Evolutionary conservation across 2,113 vertebrate genomes (phyloP), one percentile per base, ranked within the genome.

Genomic region (Eretmochelys imbricata): DNA sequence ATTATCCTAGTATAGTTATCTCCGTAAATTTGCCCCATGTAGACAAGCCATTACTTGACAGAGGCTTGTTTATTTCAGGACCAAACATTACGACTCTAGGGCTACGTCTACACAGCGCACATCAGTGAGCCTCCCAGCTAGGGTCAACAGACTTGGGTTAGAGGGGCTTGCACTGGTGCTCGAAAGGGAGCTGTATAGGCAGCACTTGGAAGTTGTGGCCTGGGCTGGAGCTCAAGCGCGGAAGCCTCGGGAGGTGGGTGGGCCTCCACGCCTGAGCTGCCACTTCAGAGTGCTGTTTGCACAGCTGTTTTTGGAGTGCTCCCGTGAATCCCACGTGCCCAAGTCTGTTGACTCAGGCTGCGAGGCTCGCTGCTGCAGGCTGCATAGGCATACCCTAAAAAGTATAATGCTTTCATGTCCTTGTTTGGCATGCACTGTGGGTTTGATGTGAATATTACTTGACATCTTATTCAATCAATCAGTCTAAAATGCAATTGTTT

Each of bases 401-500:
- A 54, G 81, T 51, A 86, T 87, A 19, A 4, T 93, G 88, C 84
- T 96, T 96, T 93, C 95, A 94, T 96, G 96, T 93, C n/a, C 87
- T 90, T 92, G 81, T 93, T 89, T 93, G 95, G 91, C 57, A 90
- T 89, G 96, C 89, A 38, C 92, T 94, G 95, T 88, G 82, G 42
- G 49, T 92, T 93, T 89, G 93, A 96, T 57, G 94, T 85, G 97
- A 94, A 97, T 94, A 86, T 92, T 83, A 79, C 95, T 93, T 95
- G 98, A 97, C 93, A 76, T 69, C 82, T n/a, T 93, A 85, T 91
- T 96, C 93, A 95, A 54, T 97, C 96, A 95, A 51, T 97, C 95
- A 95, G 97, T 95, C 94, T 93, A 90, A 91, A 85, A 91, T 97
- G 97, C 96, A 96, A 95, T 96, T 96, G 95, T 83, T 96, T 93